Evolutionary conservation across 2,113 vertebrate species (phyloP).

Genomic region (Callipepla californica): DNA sequence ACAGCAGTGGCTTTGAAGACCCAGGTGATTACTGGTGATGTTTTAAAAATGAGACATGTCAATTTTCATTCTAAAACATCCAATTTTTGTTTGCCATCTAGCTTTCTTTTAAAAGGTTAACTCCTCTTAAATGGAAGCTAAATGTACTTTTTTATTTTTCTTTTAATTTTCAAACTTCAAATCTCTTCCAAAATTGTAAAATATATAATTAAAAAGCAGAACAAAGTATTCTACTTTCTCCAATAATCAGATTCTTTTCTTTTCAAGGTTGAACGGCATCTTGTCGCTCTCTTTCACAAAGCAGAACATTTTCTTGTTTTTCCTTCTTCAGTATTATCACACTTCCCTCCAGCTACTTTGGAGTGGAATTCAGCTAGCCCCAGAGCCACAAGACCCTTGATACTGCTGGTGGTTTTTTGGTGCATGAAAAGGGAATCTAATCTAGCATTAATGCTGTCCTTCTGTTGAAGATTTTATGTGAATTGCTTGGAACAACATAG

Average conservation of each 20-base stretch:
- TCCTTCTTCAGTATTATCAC: not conserved
- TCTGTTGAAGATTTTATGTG: not conserved
- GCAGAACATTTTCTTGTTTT: not conserved
- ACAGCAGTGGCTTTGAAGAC: not conserved
- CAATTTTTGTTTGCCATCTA: not conserved
- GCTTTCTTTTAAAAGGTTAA: constrained; percentile 1
- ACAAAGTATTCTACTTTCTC: not conserved
- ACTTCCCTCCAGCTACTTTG: not conserved
- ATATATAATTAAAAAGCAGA: not conserved
- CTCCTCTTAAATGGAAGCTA: not conserved
- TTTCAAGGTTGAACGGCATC: not conserved
- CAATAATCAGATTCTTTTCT: not conserved
- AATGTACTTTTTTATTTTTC: not conserved
- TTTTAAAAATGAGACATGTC: constrained; percentile 26
- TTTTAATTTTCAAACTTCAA: not conserved
- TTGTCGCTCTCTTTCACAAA: not conserved
- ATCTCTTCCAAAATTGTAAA: not conserved
- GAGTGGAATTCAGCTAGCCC: not conserved
- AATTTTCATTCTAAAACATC: not conserved
- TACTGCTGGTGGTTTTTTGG: not conserved
- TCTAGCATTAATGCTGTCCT: not conserved
- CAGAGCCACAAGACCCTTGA: not conserved
- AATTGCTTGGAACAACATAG: not conserved
- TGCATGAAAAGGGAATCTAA: not conserved
- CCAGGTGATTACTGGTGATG: not conserved